Percentiles rank a stretch among this genome's conserved stretches.
phyloP scores from a whole-genome alignment of 2,888 invertebrate genomes.

The Odontocolon sp. region DNA sequence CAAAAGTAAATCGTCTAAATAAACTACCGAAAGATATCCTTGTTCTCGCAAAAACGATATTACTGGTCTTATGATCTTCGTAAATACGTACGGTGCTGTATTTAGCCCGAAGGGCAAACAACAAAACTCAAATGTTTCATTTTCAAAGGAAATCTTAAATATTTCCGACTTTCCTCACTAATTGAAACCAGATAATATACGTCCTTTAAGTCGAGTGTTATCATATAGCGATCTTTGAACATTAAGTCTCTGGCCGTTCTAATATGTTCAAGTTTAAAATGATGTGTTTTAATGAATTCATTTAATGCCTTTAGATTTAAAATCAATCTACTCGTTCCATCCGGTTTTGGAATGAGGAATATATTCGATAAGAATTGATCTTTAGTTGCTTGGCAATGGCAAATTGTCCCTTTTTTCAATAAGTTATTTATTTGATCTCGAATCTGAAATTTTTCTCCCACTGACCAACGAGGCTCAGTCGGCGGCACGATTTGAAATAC shows the following conservation, averaged over 20 bases:
- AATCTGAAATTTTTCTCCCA: constrained; percentile 23
- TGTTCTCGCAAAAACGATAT: constrained; percentile 5
- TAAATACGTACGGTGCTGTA: constrained; percentile 38
- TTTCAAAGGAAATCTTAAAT: constrained; percentile 48
- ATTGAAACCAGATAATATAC: constrained; percentile 48
- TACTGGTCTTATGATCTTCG: constrained; percentile 28
- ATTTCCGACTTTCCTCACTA: constrained; percentile 12
- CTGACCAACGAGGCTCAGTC: constrained; percentile 13
- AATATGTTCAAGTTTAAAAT: constrained; percentile 67
- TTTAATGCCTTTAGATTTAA: constrained; percentile 65
- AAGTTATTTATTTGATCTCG: constrained; percentile 32
- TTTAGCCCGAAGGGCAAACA: constrained; percentile 40
- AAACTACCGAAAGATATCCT: constrained; percentile 1
- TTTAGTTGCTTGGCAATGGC: constrained; percentile 1
- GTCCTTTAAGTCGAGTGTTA: constrained; percentile 35
- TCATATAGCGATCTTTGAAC: constrained; percentile 2
- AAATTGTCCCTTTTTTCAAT: constrained; percentile 38
- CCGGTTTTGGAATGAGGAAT: constrained; percentile 63
- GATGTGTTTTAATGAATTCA: constrained; percentile 59
- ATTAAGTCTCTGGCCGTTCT: constrained; percentile 52
- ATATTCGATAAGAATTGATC: constrained; percentile 62
- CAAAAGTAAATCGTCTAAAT: constrained; percentile 25
- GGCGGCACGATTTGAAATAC: constrained; percentile 26
- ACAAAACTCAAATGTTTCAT: no score
- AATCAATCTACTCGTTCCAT: constrained; percentile 61